Percentiles rank a stretch among this genome's conserved stretches.
phyloP scores from a whole-genome alignment of 37 sponge, comb jelly and placozoan genomes.

The Ephydatia muelleri region DNA sequence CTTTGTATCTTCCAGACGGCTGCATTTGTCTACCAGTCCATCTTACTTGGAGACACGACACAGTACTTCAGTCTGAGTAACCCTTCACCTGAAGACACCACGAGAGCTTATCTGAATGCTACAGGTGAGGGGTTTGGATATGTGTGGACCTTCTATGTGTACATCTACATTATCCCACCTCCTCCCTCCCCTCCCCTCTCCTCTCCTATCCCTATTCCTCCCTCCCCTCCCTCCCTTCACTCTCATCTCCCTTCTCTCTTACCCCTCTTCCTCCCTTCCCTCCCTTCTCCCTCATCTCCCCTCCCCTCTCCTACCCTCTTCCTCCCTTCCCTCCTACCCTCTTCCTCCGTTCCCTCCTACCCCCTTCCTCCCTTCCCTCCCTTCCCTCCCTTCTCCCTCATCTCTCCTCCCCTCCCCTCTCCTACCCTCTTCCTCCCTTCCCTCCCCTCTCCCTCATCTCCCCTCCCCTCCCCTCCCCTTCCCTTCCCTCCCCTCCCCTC shows the following conservation, averaged over 20 bases:
- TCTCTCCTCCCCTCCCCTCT: neutral
- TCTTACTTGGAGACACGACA: slow-evolving; percentile 51
- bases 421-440: neutral
- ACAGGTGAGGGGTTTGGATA: neutral
- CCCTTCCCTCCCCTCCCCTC: neutral
- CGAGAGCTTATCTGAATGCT: neutral
- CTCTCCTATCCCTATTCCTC: neutral
- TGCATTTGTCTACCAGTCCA: slow-evolving; percentile 28
- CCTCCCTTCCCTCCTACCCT: neutral
- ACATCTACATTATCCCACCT: neutral
- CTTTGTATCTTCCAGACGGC: neutral
- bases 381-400: neutral
- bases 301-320: neutral
- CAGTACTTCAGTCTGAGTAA: slow-evolving; percentile 47
- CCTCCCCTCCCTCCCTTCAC: neutral
- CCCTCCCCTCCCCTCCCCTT: neutral
- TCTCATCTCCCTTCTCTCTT: no score
- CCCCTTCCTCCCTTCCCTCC: neutral
- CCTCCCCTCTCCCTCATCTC: neutral
- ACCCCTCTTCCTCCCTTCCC: neutral
- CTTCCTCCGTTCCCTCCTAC: neutral
- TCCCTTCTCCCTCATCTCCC: neutral
- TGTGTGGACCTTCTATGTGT: neutral
- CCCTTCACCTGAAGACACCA: neutral
- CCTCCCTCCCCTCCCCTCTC: neutral